Base-by-base conservation (phyloP, 2,113 vertebrate genomes). In the Cyprinus carpio region DNA sequence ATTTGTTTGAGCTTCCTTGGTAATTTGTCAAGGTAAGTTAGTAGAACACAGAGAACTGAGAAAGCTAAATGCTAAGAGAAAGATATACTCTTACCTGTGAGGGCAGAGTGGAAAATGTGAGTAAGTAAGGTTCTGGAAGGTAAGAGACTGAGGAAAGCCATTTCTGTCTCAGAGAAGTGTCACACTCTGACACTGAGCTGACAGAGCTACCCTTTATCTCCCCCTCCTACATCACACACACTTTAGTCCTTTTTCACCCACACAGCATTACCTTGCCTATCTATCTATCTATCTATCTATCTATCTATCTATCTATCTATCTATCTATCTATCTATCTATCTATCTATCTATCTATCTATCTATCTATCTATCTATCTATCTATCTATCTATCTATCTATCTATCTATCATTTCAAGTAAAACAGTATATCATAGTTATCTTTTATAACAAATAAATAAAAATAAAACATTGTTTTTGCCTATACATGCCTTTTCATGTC, bases 1-100 rank as follows among this genome's bases (percentile, higher is more conserved):
- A 34, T 34, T 34, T 37, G 29, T 49, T 49, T 49, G 34, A 56
- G 29, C 6, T n/a, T 31, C 20, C 27, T 76, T 31, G 27, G 56
- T 54, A 76, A 31, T 54, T 49, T n/a, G 20, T 56, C 23, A 78
- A 56, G 18, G 20, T 37, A 78, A n/a, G 11, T 78, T 13, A 78
- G 18, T 23, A 60, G 76, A 67, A 34, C 27, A 65, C 64, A 34
- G 64, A 67, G 6, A 54, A 20, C 37, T 58, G 51, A 58, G 75
- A 37, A 77, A 34, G 27, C 29, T 6, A 56, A 51, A 56, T 34
- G 49, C 49, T 56, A 34, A 56, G 49, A 9, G 49, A 34, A 56
- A 79, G 2, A 37, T 34, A 46, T 11, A 80, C 1, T 27, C 58
- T 80, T 80, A 80, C 58, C 77, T 80, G 77, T 62, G 31, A 80